These are phyloP conservation scores for Corydoras sp. DNA, from an alignment of 2,113 vertebrate genomes.

Conservation along the genomic window DNA sequence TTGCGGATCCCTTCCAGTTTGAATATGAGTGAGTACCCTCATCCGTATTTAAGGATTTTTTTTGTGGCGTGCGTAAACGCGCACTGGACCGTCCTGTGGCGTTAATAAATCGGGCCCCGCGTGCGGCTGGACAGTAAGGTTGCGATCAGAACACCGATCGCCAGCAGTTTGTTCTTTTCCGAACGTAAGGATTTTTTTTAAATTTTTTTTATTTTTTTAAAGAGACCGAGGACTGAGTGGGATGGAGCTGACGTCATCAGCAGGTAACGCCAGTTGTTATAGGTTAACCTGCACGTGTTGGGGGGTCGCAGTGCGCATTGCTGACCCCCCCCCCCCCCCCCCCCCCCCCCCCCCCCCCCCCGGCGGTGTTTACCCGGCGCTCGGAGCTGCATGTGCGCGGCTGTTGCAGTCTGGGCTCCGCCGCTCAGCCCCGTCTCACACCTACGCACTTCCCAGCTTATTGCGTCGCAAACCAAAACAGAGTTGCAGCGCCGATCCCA, in stretches of 20 bases:
- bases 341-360: background rate
- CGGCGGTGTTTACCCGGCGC: background rate
- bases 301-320: background rate
- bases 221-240: background rate
- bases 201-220: too few species aligned
- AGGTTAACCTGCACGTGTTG: background rate
- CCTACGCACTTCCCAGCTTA: background rate
- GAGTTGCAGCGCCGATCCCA: slow-evolving; percentile 18
- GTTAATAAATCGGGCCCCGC: too few species aligned
- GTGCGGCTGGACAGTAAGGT: too few species aligned
- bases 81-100: too few species aligned
- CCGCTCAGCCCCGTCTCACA: slow-evolving; percentile 16
- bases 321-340: background rate
- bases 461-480: slow-evolving; percentile 24
- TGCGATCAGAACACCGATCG: too few species aligned
- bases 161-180: too few species aligned
- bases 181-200: too few species aligned
- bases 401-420: slow-evolving; percentile 8
- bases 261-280: background rate
- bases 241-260: background rate
- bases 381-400: slow-evolving; percentile 8
- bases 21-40: slow-evolving; percentile 52
- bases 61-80: too few species aligned
- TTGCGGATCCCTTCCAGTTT: background rate
- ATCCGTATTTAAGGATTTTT: too few species aligned